These are phyloP conservation scores for Peromyscus maniculatus DNA, from an alignment of 2,113 vertebrate genomes.

Conservation along the genomic window DNA sequence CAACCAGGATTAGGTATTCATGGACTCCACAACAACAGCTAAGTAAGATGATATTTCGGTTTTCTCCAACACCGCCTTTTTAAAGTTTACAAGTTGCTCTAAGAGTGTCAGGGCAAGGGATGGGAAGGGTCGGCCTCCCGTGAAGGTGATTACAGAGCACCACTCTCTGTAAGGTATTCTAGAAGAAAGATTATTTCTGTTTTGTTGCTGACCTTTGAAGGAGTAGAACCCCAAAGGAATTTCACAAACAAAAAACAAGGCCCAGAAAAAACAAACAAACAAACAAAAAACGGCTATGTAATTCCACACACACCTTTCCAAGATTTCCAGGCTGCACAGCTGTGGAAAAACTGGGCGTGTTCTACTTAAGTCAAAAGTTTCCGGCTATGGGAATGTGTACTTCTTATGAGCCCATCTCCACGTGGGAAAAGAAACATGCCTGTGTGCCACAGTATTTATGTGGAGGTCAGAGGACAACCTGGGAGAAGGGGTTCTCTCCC, in stretches of 20 bases:
- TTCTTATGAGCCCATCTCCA: neutral
- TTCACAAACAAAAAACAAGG: neutral
- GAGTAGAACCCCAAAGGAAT: conserved; percentile 25
- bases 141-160: neutral
- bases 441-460: neutral
- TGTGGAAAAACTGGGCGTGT: neutral
- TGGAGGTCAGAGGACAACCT: neutral
- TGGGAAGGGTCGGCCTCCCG: conserved; percentile 22
- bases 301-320: neutral
- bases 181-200: neutral
- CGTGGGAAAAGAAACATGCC: conserved; percentile 11
- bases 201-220: neutral
- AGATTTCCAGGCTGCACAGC: conserved; percentile 17
- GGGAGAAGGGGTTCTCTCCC: neutral
- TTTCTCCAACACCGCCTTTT: conserved; percentile 51
- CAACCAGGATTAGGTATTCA: neutral
- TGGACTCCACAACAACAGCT: conserved; percentile 17
- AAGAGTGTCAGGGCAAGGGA: conserved; percentile 49
- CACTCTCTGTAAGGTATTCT: neutral
- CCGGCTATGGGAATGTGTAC: neutral
- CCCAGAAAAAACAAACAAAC: neutral
- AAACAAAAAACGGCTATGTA: neutral
- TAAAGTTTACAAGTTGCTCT: conserved; percentile 51
- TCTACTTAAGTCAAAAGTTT: neutral
- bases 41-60: conserved; percentile 59